Evolutionary conservation across 1,140 invertebrate genomes (phyloP).

Genomic region (Chionoecetes opilio): DNA sequence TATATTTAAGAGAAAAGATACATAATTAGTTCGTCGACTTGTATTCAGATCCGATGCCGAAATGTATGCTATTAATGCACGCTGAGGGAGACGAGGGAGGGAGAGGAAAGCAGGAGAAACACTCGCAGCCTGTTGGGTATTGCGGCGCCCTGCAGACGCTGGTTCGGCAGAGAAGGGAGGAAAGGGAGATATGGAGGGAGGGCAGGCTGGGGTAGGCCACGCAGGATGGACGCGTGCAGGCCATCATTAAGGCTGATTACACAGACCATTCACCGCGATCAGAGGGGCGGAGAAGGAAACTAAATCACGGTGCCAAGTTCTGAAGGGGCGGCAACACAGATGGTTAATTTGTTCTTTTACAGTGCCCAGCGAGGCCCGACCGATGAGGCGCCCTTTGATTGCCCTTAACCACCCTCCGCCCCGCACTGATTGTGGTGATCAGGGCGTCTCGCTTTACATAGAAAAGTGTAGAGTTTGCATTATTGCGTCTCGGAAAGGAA

Average conservation of each 20-base stretch:
- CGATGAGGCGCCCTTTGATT: not conserved
- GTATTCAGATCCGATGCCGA: not conserved
- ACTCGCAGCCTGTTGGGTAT: too few relatives aligned
- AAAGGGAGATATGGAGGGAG: not conserved
- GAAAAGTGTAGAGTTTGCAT: not conserved
- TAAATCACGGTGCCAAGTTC: constrained; percentile 1
- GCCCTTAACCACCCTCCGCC: not conserved
- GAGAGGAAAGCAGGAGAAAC: too few relatives aligned
- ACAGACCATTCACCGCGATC: constrained; percentile 11
- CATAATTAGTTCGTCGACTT: not conserved
- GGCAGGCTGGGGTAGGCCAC: not conserved
- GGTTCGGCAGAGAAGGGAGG: not conserved
- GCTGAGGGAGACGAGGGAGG: not conserved
- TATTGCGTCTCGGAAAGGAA: not conserved
- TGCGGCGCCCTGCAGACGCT: too few relatives aligned
- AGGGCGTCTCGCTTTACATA: not conserved
- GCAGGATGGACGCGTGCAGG: not conserved
- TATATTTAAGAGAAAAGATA: not conserved
- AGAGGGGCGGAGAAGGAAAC: not conserved
- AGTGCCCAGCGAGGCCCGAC: not conserved
- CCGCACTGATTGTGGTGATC: not conserved
- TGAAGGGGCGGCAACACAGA: not conserved
- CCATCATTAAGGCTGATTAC: not conserved
- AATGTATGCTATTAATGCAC: not conserved
- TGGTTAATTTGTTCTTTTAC: not conserved